Evolutionary conservation across 2,113 vertebrate genomes (phyloP), one percentile per base, ranked within the genome.

Genomic region (Megaceryle maxima): DNA sequence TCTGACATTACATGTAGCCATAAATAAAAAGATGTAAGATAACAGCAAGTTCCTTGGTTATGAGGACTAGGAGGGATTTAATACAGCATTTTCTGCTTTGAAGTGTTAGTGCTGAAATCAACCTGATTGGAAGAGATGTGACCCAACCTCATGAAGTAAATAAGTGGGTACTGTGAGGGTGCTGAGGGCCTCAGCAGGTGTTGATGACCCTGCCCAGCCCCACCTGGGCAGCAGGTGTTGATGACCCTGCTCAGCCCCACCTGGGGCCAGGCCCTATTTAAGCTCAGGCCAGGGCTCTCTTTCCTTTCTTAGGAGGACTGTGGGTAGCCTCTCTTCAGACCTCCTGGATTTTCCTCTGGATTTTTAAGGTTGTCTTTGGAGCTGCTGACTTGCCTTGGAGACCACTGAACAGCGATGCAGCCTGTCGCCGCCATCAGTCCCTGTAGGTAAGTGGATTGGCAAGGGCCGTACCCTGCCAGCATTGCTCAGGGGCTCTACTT

Each of bases 251-350:
- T 0, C 13, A 4, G 33, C 24, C 31, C 10, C 55, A 78, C 6
- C n/a, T 64, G 53, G 9, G 12, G 29, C 2, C 2, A 2, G 13
- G 33, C 6, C 6, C 13, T 29, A 26, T 60, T 37, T 84, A 67
- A 74, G 22, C 19, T 69, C n/a, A 12, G 29, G 37, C 10, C 8
- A 19, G 37, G 6, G 3, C 4, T 0, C 1, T 9, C 0, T 0
- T 0, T 0, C 1, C 2, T 0, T 8, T 41, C 1, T 1, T 0
- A 9, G 22, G 2, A 28, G 17, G 12, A 17, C 8, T 59, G 6
- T 2, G 3, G 12, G 11, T 2, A 16, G 24, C 1, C 0, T 9
- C 8, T 41, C 2, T 64, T 1, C 0, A 1, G 2, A 2, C 0
- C 0, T 48, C 0, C 5, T 22, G 21, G 13, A 2, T 1, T 43